phyloP scores from a whole-genome alignment of 2,113 vertebrate species.

The Apteryx owenii region DNA sequence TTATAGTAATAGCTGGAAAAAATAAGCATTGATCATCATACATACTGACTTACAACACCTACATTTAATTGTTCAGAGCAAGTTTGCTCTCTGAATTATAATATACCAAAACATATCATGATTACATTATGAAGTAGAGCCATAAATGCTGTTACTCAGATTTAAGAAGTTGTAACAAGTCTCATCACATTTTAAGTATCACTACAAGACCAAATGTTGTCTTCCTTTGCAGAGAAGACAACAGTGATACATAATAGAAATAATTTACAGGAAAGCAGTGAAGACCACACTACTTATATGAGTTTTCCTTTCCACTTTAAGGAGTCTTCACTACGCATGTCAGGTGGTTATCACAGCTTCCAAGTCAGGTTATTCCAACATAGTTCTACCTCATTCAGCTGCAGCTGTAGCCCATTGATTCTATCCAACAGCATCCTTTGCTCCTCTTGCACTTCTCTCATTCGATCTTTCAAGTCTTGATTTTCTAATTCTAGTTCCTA shows the following conservation, averaged over 20 bases:
- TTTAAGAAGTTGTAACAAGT: accelerated
- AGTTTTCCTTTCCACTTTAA: background rate
- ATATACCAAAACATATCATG: background rate
- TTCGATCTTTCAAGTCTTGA: constrained; percentile 84
- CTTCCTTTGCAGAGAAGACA: background rate
- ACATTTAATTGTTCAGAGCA: background rate
- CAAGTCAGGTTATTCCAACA: background rate
- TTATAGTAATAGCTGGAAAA: background rate
- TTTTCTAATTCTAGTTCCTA: constrained; percentile 92
- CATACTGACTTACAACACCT: background rate
- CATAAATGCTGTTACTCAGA: background rate
- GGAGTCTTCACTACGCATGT: accelerated
- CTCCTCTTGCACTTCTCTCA: constrained; percentile 89
- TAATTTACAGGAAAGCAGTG: background rate
- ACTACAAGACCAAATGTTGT: background rate
- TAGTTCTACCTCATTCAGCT: constrained; percentile 86
- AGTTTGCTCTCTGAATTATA: background rate
- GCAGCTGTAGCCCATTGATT: constrained; percentile 87
- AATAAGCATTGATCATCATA: background rate
- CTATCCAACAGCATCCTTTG: constrained; percentile 87
- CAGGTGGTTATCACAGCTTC: background rate
- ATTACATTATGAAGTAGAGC: accelerated
- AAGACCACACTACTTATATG: accelerated
- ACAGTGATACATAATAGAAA: background rate
- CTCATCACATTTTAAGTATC: accelerated